These are phyloP conservation scores for Aleiodes sp. DNA, from an alignment of 1,140 invertebrate genomes.

Conservation along the genomic window DNA sequence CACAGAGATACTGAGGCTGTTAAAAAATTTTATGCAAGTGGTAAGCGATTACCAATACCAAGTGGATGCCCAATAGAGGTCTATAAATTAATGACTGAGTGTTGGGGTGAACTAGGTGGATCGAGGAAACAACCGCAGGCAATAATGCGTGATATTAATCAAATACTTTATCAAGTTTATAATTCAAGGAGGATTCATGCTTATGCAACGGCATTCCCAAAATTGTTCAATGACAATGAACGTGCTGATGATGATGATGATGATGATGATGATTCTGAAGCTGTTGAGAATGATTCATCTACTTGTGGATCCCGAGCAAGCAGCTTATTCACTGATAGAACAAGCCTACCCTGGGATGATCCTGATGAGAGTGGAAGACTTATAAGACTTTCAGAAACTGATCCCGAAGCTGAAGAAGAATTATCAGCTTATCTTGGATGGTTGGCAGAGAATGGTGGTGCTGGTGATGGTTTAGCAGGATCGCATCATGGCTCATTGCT, in stretches of 20 bases:
- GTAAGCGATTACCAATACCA: slow-evolving; percentile 79
- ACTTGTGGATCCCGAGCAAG: slow-evolving; percentile 51
- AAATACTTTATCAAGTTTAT: slow-evolving; percentile 78
- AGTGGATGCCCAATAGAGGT: slow-evolving; percentile 82
- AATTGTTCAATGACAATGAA: slow-evolving; percentile 46
- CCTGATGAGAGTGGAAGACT: slow-evolving; percentile 44
- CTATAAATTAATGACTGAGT: slow-evolving; percentile 84
- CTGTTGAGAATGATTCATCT: slow-evolving; percentile 40
- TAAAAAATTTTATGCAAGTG: slow-evolving; percentile 72
- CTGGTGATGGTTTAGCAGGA: background rate
- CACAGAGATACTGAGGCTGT: slow-evolving; percentile 48
- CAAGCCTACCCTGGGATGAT: slow-evolving; percentile 55
- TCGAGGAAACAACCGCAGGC: slow-evolving; percentile 79
- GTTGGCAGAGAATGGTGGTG: slow-evolving; percentile 36
- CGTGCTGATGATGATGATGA: slow-evolving; percentile 23
- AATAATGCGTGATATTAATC: slow-evolving; percentile 84
- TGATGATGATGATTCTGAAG: slow-evolving; percentile 43
- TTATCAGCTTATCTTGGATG: slow-evolving; percentile 42
- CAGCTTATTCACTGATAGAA: slow-evolving; percentile 50
- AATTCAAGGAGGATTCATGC: slow-evolving; percentile 71
- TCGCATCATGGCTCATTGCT: slow-evolving; percentile 10
- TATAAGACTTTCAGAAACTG: slow-evolving; percentile 35
- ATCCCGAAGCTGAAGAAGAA: slow-evolving; percentile 44
- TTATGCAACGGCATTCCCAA: slow-evolving; percentile 68
- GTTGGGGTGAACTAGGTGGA: slow-evolving; percentile 83